These are phyloP conservation scores for Callyntrura guangdongensis DNA, from an alignment of 2,888 invertebrate genomes.

Conservation along the genomic window DNA sequence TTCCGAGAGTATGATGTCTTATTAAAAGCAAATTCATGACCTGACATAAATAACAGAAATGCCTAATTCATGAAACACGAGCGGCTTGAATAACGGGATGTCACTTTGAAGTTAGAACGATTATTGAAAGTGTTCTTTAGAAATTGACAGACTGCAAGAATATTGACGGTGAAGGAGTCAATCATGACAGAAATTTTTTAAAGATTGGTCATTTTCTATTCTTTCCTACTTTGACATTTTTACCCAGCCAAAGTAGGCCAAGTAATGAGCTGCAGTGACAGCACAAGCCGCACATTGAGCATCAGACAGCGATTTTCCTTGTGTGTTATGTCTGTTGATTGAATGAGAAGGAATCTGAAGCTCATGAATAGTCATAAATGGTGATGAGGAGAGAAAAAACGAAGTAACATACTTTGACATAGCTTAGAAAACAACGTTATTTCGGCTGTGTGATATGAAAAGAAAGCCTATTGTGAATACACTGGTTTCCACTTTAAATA, in stretches of 20 bases:
- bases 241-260: constrained; percentile 31
- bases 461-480: too few species aligned
- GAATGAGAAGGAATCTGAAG: constrained; percentile 27
- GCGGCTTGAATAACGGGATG: constrained; percentile 5
- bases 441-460: not conserved
- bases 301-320: not conserved
- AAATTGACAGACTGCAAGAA: not conserved
- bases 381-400: constrained; percentile 12
- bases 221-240: not conserved
- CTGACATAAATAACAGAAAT: constrained; percentile 33
- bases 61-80: not conserved
- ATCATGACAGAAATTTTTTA: not conserved
- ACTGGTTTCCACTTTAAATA: not conserved
- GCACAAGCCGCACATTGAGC: not conserved
- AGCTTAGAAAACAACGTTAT: not conserved
- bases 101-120: too few species aligned
- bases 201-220: not conserved
- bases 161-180: not conserved
- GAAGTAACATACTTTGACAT: not conserved
- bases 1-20: too few species aligned
- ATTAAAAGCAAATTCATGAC: constrained; percentile 32
- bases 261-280: not conserved
- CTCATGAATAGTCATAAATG: constrained; percentile 64
- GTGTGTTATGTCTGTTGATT: not conserved
- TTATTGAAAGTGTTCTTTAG: not conserved